Percentiles rank a stretch among this genome's conserved stretches.
These are phyloP conservation scores for Porites divaricata DNA, from an alignment of 92 coral and sea anemone species.

Conservation along the genomic window DNA sequence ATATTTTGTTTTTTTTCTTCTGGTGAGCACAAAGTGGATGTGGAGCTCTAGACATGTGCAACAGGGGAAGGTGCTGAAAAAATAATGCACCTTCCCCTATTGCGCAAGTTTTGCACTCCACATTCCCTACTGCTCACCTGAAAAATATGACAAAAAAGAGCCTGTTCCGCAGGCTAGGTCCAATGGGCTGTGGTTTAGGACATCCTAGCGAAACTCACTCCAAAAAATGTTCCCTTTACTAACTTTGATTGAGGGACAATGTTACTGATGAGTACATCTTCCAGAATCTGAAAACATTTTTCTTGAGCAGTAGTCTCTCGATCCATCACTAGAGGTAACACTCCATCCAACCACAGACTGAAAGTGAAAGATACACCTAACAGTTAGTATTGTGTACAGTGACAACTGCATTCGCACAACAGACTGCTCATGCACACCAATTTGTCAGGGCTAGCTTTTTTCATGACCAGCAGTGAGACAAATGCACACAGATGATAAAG, in stretches of 20 bases:
- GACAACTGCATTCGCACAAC: background rate
- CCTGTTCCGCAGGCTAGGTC: no score
- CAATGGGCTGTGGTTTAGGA: background rate
- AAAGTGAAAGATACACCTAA: background rate
- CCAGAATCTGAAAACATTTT: constrained; percentile 83
- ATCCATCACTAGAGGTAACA: constrained; percentile 88
- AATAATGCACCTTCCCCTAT: no score
- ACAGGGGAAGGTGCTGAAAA: no score
- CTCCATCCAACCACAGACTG: constrained; percentile 94
- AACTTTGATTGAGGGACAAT: constrained; percentile 76
- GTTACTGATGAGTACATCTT: constrained; percentile 79
- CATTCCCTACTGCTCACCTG: no score
- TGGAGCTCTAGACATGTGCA: no score
- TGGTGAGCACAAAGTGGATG: no score
- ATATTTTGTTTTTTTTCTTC: no score
- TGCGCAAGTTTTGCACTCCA: no score
- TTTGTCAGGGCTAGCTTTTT: background rate
- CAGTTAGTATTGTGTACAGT: background rate
- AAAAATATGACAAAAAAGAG: no score
- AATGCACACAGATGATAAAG: no score
- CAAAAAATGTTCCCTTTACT: background rate
- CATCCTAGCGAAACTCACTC: background rate
- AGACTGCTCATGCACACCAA: background rate
- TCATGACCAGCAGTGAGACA: no score
- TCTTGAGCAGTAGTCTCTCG: constrained; percentile 98